A percentile compares a stretch with the other conserved stretches of the same genome.
phyloP scores from a whole-genome alignment of 2,113 vertebrate species.

The Phrynocephalus versicolor region DNA sequence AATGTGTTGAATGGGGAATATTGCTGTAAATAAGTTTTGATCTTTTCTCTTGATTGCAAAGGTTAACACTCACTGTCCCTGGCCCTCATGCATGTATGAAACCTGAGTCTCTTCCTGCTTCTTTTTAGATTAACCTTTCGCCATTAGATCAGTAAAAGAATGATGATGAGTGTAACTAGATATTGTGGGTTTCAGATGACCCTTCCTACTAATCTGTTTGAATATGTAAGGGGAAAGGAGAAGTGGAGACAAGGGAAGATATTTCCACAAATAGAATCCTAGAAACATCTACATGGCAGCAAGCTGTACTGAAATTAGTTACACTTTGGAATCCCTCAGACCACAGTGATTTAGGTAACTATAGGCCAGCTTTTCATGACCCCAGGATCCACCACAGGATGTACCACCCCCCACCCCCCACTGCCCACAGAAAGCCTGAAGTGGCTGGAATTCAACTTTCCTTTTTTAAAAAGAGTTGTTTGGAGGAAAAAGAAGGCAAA shows the following conservation, averaged over 20 bases:
- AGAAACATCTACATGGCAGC: not conserved
- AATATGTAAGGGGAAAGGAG: not conserved
- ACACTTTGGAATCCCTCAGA: not conserved
- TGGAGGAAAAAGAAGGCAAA: no score
- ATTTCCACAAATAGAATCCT: not conserved
- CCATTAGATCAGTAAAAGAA: slow-evolving; percentile 41
- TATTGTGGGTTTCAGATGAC: slow-evolving; percentile 24
- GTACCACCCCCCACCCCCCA: no score
- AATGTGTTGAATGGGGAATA: not conserved
- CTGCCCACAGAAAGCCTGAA: no score
- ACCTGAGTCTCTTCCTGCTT: slow-evolving; percentile 10
- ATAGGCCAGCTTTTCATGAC: no score
- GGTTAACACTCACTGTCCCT: slow-evolving; percentile 1
- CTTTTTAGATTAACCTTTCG: slow-evolving; percentile 47
- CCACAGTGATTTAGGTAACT: not conserved
- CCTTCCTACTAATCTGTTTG: slow-evolving; percentile 17
- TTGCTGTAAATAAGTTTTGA: slow-evolving; percentile 21
- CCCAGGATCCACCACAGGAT: no score
- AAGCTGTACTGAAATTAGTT: not conserved
- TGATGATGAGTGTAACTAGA: slow-evolving; percentile 15
- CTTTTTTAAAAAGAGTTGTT: no score
- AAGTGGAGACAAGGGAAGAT: not conserved
- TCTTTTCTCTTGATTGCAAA: slow-evolving; percentile 17
- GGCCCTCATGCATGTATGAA: slow-evolving; percentile 8
- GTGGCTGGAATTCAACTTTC: no score